A percentile compares a stretch with the other conserved stretches of the same genome.
Conservation (phyloP, 2,797 vertebrate genomes). For the Craterocephalus amniculus region DNA sequence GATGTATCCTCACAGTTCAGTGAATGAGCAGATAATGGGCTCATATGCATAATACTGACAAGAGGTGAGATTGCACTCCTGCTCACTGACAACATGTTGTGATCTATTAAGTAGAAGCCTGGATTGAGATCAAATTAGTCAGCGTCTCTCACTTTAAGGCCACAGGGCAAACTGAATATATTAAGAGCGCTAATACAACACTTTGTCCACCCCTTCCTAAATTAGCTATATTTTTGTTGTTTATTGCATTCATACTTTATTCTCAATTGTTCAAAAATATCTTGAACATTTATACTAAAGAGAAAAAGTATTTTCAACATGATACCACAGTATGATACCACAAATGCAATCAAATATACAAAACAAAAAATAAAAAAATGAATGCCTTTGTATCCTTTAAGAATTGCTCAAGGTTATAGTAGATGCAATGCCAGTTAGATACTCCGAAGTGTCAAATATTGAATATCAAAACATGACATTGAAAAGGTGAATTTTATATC, state of each 20-base stretch:
- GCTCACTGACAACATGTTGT: conserved; percentile 55
- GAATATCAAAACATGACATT: conserved; percentile 46
- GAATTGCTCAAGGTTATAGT: background rate
- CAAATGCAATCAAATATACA: background rate
- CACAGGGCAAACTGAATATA: conserved; percentile 22
- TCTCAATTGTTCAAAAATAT: no score
- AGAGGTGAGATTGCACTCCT: conserved; percentile 55
- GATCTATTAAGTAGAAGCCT: conserved; percentile 59
- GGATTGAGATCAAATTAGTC: conserved; percentile 59
- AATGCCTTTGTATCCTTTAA: conserved; percentile 17
- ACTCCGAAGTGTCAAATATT: conserved; percentile 28
- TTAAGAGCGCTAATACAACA: conserved; percentile 19
- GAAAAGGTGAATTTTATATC: conserved; percentile 50
- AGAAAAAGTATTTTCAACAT: background rate
- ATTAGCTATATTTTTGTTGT: conserved; percentile 5
- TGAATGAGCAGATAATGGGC: conserved; percentile 73
- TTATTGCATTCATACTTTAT: conserved; percentile 3
- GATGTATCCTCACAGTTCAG: conserved; percentile 55
- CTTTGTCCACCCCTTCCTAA: conserved; percentile 19
- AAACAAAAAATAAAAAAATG: background rate
- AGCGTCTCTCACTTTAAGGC: conserved; percentile 48
- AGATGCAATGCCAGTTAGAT: conserved; percentile 18
- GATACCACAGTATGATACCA: no score
- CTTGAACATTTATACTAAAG: no score
- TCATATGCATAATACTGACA: conserved; percentile 79